phyloP scores from a whole-genome alignment of 2,888 invertebrate species.

The Mythimna ferrago region DNA sequence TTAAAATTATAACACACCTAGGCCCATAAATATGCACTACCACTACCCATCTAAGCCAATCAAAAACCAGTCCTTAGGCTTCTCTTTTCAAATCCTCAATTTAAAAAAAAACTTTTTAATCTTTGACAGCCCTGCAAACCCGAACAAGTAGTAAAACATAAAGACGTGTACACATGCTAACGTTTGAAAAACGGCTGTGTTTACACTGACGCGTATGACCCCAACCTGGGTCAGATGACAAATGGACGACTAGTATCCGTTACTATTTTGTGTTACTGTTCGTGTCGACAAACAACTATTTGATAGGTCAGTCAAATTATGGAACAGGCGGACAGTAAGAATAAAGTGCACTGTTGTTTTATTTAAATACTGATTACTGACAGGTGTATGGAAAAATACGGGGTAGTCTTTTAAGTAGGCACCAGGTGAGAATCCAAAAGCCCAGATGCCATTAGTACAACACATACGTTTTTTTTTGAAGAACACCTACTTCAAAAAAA shows the following conservation, averaged over 20 bases:
- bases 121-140: conserved; percentile 53
- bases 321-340: not conserved
- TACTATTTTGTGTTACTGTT: conserved; percentile 42
- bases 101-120: not conserved
- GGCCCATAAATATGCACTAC: too few species aligned
- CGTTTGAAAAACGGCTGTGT: conserved; percentile 65
- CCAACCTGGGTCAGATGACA: conserved; percentile 66
- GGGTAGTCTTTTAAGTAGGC: not conserved
- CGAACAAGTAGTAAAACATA: conserved; percentile 57
- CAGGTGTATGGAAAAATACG: not conserved
- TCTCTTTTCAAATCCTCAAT: not conserved
- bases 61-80: too few species aligned
- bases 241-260: conserved; percentile 64
- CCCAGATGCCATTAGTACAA: not conserved
- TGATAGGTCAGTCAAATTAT: conserved; percentile 24
- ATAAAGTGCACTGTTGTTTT: not conserved
- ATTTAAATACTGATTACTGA: not conserved
- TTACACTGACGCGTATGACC: conserved; percentile 61
- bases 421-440: not conserved
- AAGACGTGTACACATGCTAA: conserved; percentile 59
- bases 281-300: conserved; percentile 42
- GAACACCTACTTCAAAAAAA: not conserved
- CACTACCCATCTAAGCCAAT: not conserved
- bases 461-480: too few species aligned
- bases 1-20: too few species aligned